Evolutionary conservation across 2,888 invertebrate genomes (phyloP).

Genomic region (Sinhomidia bicolor): DNA sequence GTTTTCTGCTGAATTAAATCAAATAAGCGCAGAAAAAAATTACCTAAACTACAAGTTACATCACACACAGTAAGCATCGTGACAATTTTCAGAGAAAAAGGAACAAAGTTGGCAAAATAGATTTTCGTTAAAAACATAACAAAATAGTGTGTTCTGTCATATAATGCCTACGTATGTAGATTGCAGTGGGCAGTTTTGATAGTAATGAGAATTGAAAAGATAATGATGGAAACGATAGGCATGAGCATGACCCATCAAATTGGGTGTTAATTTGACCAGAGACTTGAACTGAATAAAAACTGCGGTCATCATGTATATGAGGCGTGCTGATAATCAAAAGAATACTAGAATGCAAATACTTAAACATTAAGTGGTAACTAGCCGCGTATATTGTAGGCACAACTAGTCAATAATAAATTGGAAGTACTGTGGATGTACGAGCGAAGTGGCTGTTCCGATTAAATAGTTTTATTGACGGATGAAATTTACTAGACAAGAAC

Average conservation of each 20-base stretch:
- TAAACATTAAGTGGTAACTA: neutral
- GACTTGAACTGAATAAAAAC: neutral
- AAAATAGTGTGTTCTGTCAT: too few species aligned
- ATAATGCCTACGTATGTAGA: neutral
- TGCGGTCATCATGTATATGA: neutral
- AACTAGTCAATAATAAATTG: neutral
- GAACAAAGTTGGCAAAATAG: neutral
- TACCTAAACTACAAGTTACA: neutral
- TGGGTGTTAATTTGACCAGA: conserved; percentile 28
- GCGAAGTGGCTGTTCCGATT: neutral
- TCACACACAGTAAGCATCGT: neutral
- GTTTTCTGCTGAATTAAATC: conserved; percentile 8
- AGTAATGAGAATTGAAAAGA: neutral
- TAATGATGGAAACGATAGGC: neutral
- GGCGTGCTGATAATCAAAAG: neutral
- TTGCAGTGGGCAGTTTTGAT: neutral
- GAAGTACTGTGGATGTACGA: neutral
- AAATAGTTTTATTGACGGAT: neutral
- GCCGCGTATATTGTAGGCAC: too few species aligned
- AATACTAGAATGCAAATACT: neutral
- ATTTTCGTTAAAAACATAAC: neutral
- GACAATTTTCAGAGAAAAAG: neutral
- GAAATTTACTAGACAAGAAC: conserved; percentile 8
- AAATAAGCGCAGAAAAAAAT: neutral
- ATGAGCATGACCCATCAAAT: neutral